Base-by-base conservation (phyloP, 2,888 invertebrate genomes). In the Oasisia sp. region DNA sequence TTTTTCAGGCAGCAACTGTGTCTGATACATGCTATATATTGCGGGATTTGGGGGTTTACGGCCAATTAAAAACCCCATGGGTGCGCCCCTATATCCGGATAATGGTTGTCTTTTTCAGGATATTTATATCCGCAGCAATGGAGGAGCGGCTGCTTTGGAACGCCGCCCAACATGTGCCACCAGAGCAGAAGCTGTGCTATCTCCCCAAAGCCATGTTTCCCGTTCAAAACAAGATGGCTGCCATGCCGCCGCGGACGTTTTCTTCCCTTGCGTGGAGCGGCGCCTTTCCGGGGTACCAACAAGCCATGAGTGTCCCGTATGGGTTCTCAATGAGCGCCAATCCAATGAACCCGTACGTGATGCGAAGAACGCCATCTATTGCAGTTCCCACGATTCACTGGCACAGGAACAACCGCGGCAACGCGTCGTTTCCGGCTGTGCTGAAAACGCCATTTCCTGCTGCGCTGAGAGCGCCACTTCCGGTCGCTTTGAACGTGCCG, bases 201-300 rank as follows among this genome's bases (percentile, higher is more conserved):
- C 74, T 74, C 19, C 74, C 74, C 74, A 19, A 19, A n/a, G 74
- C 27, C 74, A 74, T 74, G 74, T 74, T 74, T 74, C 27, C 74
- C 74, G n/a, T 74, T 74, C 74, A 74, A 27, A 74, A 74, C 74
- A 74, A 74, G 74, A 74, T 74, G 74, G 74, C 74, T 74, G 74
- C 74, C 74, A 74, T 19, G 27, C 74, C 74, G 27, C 19, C 74
- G 14, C n/a, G 74, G 19, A 74, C 74, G n/a, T 74, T 74, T 19
- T 74, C 74, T 19, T 74, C 74, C 74, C 74, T 74, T 1, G 74
- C 74, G 7, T 74, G 74, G 74, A 27, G 74, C 74, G 74, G 74
- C 74, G 74, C 7, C 19, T 74, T 27, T 19, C 74, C 74, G 74
- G 74, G 14, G 27, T 74, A 74, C n/a, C 74, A 74, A 74, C 74